Percentiles rank a stretch among this genome's conserved stretches.
Evolutionary conservation across 1,140 invertebrate species (phyloP).

Genomic region (Oscheius sp.): DNA sequence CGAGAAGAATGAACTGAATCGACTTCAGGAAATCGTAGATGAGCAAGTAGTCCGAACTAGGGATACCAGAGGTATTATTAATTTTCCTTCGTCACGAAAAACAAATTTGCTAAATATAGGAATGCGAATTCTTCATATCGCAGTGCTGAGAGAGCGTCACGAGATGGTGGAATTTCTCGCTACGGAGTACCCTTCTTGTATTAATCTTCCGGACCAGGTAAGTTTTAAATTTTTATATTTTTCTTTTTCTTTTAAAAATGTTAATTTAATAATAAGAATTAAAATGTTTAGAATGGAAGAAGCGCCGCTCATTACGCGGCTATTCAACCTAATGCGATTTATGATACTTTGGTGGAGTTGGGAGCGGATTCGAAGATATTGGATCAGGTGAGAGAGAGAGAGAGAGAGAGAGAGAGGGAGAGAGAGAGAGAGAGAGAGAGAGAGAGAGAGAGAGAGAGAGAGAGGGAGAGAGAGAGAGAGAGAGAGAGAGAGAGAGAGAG

Average conservation of each 20-base stretch:
- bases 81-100: neutral
- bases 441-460: no score
- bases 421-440: neutral
- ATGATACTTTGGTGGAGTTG: conserved; percentile 57
- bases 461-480: no score
- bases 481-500: no score
- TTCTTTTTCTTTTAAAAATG: no score
- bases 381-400: conserved; percentile 48
- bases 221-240: conserved; percentile 7
- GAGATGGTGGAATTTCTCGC: conserved; percentile 56
- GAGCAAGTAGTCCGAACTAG: conserved; percentile 51
- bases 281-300: conserved; percentile 11
- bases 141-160: conserved; percentile 55
- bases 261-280: no score
- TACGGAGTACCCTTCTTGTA: conserved; percentile 39
- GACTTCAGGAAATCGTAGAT: conserved; percentile 31
- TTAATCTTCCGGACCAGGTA: conserved; percentile 51
- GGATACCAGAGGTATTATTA: conserved; percentile 49
- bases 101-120: conserved; percentile 37
- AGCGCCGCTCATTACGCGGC: conserved; percentile 58
- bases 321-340: conserved; percentile 58
- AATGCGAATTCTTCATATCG: conserved; percentile 52
- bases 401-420: neutral
- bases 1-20: conserved; percentile 49
- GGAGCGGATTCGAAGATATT: conserved; percentile 50